Evolutionary conservation across 1,140 invertebrate species (phyloP), one percentile per base, ranked within the genome.

Genomic region (Apis laboriosa): DNA sequence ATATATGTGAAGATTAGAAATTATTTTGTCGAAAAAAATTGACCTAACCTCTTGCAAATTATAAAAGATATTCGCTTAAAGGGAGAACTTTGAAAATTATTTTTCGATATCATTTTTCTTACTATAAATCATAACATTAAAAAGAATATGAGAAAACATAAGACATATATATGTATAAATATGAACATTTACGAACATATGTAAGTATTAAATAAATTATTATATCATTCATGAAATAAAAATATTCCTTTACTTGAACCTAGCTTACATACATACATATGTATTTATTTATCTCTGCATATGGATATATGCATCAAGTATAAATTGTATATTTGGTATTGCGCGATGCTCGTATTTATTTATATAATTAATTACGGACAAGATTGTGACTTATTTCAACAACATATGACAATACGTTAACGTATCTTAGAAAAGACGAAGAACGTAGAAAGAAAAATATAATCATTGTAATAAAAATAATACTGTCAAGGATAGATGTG

Each of bases 381-480:
- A 73, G 28, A 73, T 64, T 80, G 49, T 64, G 64, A 9, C 49
- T 43, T 73, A 34, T 34, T 80, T 73, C 55, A 24, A 64, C 28
- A 43, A 63, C 49, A 28, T 28, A 11, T 15, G 15, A 53, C 51
- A 21, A 53, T 49, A 24, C 51, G 11, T 55, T 19, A 51, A 75
- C 34, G 11, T 0, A 24, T 75, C 4, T 4, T n/a, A 11, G 17
- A 11, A 43, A 24, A 19, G 1, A 9, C 21, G 11, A 19, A 0
- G 49, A 56, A 43, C 1, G 24, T 13, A 5, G 43, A 0, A 64
- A 43, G 2, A 15, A 64, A 24, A 17, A 1, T 53, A 4, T 19
- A 55, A 43, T 9, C 0, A 17, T 63, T n/a, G 1, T 12, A 24
- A 24, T 12, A n/a, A n/a, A 17, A 34, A 17, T 49, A 15, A n/a